These are phyloP conservation scores for Copsychus sechellarum DNA, from an alignment of 2,113 vertebrate genomes.

Conservation along the genomic window DNA sequence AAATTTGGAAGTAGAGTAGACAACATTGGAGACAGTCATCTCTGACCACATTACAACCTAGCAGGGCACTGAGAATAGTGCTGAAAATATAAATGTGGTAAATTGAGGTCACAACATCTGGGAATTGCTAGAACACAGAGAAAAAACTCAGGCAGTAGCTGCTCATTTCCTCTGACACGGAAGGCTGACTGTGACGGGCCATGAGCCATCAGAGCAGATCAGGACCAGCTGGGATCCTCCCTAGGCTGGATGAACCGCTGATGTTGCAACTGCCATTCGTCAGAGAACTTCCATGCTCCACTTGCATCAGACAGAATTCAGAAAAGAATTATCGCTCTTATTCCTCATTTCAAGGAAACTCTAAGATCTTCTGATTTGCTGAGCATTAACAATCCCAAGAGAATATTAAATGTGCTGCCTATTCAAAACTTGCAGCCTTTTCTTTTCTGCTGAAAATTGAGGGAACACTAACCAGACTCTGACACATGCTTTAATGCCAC, in stretches of 20 bases:
- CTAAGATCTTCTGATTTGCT: not conserved
- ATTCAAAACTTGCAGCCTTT: not conserved
- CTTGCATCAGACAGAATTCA: not conserved
- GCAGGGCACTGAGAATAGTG: not conserved
- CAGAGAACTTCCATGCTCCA: not conserved
- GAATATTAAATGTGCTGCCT: not conserved
- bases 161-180: not conserved
- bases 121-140: not conserved
- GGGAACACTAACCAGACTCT: not conserved
- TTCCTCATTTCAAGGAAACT: not conserved
- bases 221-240: constrained; percentile 1
- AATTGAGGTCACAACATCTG: not conserved
- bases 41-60: not conserved
- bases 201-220: not conserved
- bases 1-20: not conserved
- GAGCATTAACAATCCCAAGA: not conserved
- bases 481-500: not conserved
- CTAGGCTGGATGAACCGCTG: not conserved
- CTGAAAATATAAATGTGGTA: not conserved
- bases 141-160: not conserved
- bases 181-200: not conserved
- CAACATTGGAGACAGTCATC: not conserved
- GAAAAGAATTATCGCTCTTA: not conserved
- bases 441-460: not conserved
- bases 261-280: not conserved